Evolutionary conservation across 92 coral and sea anemone species (phyloP).

Genomic region (Heteractis magnifica): DNA sequence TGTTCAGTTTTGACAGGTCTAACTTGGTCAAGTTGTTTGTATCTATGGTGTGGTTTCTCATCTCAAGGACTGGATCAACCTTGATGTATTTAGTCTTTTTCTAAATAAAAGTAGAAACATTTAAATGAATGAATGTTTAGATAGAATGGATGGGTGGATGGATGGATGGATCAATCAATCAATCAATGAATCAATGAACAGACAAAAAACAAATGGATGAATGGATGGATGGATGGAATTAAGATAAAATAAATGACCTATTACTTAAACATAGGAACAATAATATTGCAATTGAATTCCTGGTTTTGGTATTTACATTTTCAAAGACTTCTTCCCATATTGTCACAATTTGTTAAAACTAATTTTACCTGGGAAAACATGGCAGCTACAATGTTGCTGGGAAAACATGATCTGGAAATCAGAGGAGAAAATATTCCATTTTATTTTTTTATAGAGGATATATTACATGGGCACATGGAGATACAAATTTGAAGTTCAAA

Average conservation of each 20-base stretch:
- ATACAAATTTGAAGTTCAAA: too few species aligned
- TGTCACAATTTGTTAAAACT: not conserved
- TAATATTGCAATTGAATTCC: too few species aligned
- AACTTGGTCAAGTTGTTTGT: conserved; percentile 16
- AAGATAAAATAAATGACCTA: too few species aligned
- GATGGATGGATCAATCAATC: conserved; percentile 2
- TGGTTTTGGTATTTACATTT: too few species aligned
- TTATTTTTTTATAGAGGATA: not conserved
- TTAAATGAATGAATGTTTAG: not conserved
- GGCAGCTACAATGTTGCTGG: conserved; percentile 69
- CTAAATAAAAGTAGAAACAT: conserved; percentile 8
- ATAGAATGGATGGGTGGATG: not conserved
- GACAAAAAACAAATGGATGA: not conserved
- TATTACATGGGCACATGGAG: too few species aligned
- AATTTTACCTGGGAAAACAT: conserved; percentile 57
- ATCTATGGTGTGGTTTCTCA: conserved; percentile 41
- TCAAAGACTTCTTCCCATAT: too few species aligned
- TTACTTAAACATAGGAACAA: too few species aligned
- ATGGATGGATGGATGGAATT: not conserved
- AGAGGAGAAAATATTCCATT: not conserved
- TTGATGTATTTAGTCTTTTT: conserved; percentile 51
- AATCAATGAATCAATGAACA: not conserved
- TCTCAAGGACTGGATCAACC: conserved; percentile 5
- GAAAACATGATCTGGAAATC: conserved; percentile 59
- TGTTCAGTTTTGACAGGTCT: conserved; percentile 21